These are phyloP conservation scores for Aphelocoma coerulescens DNA, from an alignment of 2,113 vertebrate genomes.

Conservation along the genomic window DNA sequence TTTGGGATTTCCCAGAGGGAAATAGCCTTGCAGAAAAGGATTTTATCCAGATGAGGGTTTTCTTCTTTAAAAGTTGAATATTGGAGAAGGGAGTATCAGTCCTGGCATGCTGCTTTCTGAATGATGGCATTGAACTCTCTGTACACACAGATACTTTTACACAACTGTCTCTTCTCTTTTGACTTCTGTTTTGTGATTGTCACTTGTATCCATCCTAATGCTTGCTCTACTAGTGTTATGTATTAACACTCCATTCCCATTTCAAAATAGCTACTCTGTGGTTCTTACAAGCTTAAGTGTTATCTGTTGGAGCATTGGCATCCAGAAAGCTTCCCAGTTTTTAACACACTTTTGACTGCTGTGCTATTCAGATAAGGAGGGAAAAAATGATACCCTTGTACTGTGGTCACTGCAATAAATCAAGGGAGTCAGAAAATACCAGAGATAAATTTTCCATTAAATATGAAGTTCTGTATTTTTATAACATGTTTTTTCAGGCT, in stretches of 20 bases:
- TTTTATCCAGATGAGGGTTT: background rate
- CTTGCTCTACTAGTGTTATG: background rate
- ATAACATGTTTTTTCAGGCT: background rate
- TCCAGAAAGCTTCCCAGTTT: background rate
- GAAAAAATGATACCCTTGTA: background rate
- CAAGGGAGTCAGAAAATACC: background rate
- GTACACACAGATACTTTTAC: background rate
- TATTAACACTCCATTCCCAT: background rate
- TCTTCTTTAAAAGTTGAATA: background rate
- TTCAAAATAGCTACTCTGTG: background rate
- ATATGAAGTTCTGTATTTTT: background rate
- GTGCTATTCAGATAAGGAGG: background rate
- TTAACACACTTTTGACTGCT: background rate
- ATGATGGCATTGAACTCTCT: background rate
- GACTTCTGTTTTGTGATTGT: background rate
- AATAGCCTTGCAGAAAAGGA: background rate
- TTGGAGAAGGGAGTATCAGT: background rate
- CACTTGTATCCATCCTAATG: background rate
- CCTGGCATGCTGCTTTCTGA: background rate
- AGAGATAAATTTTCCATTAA: background rate
- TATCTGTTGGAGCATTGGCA: background rate
- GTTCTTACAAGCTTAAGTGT: background rate
- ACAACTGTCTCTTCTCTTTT: background rate
- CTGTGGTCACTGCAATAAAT: background rate
- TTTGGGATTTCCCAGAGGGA: background rate